These are phyloP conservation scores for Drosophila lacertosa DNA, from an alignment of 1,140 invertebrate genomes.

Conservation along the genomic window DNA sequence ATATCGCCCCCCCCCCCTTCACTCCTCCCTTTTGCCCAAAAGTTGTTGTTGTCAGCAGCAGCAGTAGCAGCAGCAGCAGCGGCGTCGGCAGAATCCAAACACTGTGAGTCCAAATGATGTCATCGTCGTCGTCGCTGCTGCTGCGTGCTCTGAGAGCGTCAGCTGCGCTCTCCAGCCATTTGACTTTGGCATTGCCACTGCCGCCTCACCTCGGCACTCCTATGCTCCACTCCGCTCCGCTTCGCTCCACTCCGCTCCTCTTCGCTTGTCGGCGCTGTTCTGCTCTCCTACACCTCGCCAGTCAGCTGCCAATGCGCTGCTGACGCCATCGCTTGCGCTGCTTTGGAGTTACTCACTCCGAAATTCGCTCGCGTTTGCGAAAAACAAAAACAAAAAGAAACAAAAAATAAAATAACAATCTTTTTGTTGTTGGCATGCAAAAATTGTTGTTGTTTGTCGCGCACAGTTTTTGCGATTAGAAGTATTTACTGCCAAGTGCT, in stretches of 20 bases:
- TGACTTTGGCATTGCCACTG: conserved; percentile 10
- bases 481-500: conserved; percentile 46
- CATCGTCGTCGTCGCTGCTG: conserved; percentile 16
- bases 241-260: neutral
- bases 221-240: neutral
- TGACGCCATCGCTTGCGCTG: conserved; percentile 61
- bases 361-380: conserved; percentile 46
- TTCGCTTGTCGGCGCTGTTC: neutral
- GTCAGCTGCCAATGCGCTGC: conserved; percentile 64
- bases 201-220: conserved; percentile 1
- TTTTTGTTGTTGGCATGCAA: conserved; percentile 10
- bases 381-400: conserved; percentile 14
- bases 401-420: conserved; percentile 4
- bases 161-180: conserved; percentile 20
- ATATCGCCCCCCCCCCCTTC: conserved; percentile 1
- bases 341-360: conserved; percentile 60
- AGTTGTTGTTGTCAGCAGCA: neutral
- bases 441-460: conserved; percentile 41
- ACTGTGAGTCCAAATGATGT: conserved; percentile 33
- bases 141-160: conserved; percentile 14
- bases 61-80: neutral
- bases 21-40: too few relatives aligned
- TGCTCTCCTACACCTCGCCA: neutral
- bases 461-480: conserved; percentile 37
- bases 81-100: neutral